Evolutionary conservation across 2,888 invertebrate species (phyloP).

Genomic region (Meloe dianella): DNA sequence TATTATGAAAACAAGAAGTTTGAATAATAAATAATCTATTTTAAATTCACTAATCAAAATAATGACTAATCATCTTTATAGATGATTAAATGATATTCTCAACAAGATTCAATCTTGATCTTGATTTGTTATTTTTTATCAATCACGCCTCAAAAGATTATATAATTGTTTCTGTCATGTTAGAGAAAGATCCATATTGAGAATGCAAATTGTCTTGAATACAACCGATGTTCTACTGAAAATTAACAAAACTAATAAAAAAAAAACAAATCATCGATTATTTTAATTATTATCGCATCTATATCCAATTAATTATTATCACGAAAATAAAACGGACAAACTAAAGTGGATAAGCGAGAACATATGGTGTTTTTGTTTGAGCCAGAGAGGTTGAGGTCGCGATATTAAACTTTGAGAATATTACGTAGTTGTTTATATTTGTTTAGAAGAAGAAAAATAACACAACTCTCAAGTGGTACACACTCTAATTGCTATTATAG

Average conservation of each 20-base stretch:
- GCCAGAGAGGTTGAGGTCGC: conserved; percentile 10
- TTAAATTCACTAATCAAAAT: conserved; percentile 15
- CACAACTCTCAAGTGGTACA: no score
- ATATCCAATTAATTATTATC: not conserved
- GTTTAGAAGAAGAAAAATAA: no score
- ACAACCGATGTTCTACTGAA: no score
- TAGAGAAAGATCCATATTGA: no score
- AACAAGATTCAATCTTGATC: no score
- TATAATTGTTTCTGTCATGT: no score
- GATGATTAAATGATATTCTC: not conserved
- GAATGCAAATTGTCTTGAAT: no score
- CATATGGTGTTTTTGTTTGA: conserved; percentile 11
- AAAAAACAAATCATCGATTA: no score
- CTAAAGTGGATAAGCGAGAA: not conserved
- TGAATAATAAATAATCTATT: conserved; percentile 22
- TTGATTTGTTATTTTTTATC: no score
- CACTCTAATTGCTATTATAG: no score
- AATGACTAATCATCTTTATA: conserved; percentile 1
- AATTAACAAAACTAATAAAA: no score
- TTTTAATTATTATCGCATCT: not conserved
- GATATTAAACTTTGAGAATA: conserved; percentile 4
- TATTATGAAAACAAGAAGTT: conserved; percentile 21
- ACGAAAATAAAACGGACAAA: not conserved
- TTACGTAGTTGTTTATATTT: not conserved
- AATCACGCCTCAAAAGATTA: no score